A percentile compares a stretch with the other conserved stretches of the same genome.
Conservation (phyloP, 2,888 invertebrate species). For the Steinernema carpocapsae region DNA sequence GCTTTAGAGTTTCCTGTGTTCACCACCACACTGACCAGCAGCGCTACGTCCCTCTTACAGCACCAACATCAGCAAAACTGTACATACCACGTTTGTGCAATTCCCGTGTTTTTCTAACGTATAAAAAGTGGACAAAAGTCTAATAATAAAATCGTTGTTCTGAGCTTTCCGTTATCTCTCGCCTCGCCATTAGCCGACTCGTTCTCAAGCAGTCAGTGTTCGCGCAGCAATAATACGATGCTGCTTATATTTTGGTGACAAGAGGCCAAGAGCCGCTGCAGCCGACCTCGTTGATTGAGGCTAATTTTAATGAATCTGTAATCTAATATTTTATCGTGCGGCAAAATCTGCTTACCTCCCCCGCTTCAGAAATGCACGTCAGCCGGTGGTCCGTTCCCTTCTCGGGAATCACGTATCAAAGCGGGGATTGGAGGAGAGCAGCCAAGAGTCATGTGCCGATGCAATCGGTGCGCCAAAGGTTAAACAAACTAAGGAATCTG, state of each 20-base stretch:
- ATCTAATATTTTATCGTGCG: conserved; percentile 10
- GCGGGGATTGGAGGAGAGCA: no score
- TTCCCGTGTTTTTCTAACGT: conserved; percentile 1
- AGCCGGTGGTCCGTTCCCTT: neutral
- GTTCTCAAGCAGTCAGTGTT: neutral
- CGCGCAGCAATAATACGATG: neutral
- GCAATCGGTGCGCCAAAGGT: neutral
- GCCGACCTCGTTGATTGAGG: neutral
- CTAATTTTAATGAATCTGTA: conserved; percentile 19
- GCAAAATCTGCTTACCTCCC: conserved; percentile 10
- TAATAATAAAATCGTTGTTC: conserved; percentile 7
- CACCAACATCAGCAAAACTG: conserved; percentile 14
- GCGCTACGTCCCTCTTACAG: conserved; percentile 3
- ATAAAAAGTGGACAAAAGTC: conserved; percentile 14
- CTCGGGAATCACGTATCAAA: neutral
- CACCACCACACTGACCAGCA: conserved; percentile 13
- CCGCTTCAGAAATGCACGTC: neutral
- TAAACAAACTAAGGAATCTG: conserved; percentile 5
- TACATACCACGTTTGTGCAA: conserved; percentile 25
- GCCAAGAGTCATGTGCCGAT: neutral
- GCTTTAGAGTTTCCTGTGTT: neutral
- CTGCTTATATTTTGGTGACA: neutral
- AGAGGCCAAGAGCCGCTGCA: neutral
- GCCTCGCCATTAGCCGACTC: neutral
- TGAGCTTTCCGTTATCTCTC: neutral